phyloP scores from a whole-genome alignment of 2,113 vertebrate species.

The Pandion haliaetus region DNA sequence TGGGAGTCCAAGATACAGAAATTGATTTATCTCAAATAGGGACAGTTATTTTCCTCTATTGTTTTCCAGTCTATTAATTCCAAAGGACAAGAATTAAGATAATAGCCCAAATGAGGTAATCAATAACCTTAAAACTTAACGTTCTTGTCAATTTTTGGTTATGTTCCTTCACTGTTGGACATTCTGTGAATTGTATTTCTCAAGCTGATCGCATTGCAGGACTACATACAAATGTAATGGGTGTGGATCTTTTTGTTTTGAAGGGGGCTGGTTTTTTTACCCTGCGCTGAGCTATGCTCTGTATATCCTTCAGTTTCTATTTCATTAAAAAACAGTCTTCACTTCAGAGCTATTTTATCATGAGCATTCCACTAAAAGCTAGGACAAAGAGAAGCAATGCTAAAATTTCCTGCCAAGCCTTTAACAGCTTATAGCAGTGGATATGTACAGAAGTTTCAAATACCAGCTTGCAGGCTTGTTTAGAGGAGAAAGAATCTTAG shows the following conservation, averaged over 20 bases:
- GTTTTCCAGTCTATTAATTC: neutral
- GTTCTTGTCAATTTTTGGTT: neutral
- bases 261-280: rapidly evolving
- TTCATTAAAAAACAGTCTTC: neutral
- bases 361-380: neutral
- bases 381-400: neutral
- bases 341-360: neutral
- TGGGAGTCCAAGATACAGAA: neutral
- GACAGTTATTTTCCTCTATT: neutral
- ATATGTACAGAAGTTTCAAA: neutral
- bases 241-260: neutral
- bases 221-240: neutral
- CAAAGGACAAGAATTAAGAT: neutral
- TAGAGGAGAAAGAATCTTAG: neutral
- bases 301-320: neutral
- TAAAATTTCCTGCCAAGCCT: neutral
- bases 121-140: neutral
- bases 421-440: neutral
- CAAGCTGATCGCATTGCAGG: neutral
- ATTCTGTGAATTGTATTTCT: neutral
- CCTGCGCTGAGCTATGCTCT: neutral
- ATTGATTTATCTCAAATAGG: neutral
- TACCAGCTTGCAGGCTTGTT: neutral
- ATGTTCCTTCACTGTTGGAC: neutral
- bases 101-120: neutral